Conservation (phyloP, 2,797 vertebrate genomes). For the Gymnodraco acuticeps region DNA sequence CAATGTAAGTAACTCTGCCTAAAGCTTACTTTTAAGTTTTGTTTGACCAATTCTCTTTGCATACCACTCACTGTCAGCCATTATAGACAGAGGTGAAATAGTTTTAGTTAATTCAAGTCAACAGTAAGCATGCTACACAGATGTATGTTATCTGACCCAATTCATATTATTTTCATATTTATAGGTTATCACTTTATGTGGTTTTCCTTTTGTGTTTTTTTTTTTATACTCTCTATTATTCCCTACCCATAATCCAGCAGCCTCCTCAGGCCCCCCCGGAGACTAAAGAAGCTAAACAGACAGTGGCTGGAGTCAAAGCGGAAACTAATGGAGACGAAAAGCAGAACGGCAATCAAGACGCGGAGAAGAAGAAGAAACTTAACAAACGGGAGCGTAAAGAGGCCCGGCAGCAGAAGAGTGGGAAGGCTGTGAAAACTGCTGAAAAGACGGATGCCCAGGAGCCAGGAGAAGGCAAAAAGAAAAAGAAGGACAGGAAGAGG, state of each 20-base stretch:
- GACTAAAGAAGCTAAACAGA: slow-evolving; percentile 19
- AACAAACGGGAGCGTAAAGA: slow-evolving; percentile 85
- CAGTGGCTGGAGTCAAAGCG: slow-evolving; percentile 14
- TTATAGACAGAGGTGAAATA: neutral
- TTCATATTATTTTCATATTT: neutral
- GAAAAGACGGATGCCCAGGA: slow-evolving; percentile 42
- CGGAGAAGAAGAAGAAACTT: slow-evolving; percentile 77
- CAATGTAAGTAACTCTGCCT: slow-evolving; percentile 82
- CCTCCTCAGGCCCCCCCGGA: slow-evolving; percentile 32
- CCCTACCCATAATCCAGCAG: slow-evolving; percentile 22
- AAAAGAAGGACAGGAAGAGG: slow-evolving; percentile 70
- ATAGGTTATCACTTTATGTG: neutral
- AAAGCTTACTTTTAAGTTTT: neutral
- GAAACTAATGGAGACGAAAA: slow-evolving; percentile 36
- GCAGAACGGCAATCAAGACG: slow-evolving; percentile 38
- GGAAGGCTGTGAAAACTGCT: slow-evolving; percentile 43
- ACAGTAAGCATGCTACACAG: neutral
- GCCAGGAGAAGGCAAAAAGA: slow-evolving; percentile 53
- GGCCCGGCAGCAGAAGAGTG: slow-evolving; percentile 59
- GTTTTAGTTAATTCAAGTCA: neutral
- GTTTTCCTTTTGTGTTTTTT: slow-evolving; percentile 11
- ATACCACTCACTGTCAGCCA: neutral
- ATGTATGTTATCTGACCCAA: neutral
- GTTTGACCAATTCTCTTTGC: neutral
- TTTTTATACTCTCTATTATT: neutral